Base-by-base conservation (phyloP, 2,888 invertebrate genomes). In the Boloria selene region DNA sequence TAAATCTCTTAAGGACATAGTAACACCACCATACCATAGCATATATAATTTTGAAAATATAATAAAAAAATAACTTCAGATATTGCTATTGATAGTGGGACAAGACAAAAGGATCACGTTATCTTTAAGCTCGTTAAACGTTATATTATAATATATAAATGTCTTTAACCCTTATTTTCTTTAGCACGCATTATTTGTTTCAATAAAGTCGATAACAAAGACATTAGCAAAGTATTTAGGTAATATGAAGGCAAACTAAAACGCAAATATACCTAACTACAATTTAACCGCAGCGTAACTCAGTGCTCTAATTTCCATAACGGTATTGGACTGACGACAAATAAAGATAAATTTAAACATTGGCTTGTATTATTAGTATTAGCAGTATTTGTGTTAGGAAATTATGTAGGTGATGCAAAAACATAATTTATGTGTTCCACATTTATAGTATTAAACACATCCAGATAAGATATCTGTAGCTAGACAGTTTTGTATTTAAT, bases 401-500 rank as follows among this genome's bases (percentile, higher is more conserved):
- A 49, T 42, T 52, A 53, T 16, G 52, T 52, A 7, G 42, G 38
- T 55, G 54, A 38, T 38, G 7, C 7, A 38, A 2, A 38, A 38
- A 1, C 10, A 38, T 38, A 38, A 10, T 10, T 0, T 31, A 22
- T 17, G 47, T 18, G 44, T 50, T 64, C 38, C 38, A 66, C 31
- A 64, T 47, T 13, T 26, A 59, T 18, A 31, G 56, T 61, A 17
- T 56, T 22, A 22, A 42, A 42, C 47, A 61, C 31, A 38, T 50
- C 31, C n/a, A 51, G 63, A 70, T 63, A 72, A 71, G 65, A 70
- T 68, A 71, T 71, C 62, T 61, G 68, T 52, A 72, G 68, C 67
- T 53, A 59, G 66, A 63, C 61, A 67, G 70, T 67, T 74, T 73
- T 75, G 70, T 73, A 71, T 75, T 74, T 69, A 69, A 71, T 69